These are phyloP conservation scores for Panonychus citri DNA, from an alignment of 1,140 invertebrate genomes.

Conservation along the genomic window DNA sequence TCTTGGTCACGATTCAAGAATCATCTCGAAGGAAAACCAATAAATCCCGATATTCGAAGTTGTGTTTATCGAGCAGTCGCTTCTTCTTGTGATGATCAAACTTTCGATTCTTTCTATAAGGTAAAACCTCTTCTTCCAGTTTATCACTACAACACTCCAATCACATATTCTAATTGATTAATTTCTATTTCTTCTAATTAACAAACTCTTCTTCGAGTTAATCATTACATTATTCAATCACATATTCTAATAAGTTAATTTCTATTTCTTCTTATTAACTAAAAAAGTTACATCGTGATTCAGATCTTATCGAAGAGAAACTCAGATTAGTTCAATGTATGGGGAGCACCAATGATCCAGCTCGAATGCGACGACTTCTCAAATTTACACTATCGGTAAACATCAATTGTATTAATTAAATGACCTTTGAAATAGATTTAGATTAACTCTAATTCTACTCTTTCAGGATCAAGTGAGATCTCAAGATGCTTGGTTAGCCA, in stretches of 20 bases:
- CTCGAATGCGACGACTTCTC: slow-evolving; percentile 45
- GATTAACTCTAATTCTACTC: not conserved
- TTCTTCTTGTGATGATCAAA: slow-evolving; percentile 37
- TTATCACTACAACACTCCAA: no score
- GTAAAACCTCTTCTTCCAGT: slow-evolving; percentile 23
- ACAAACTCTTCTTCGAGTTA: no score
- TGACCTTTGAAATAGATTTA: not conserved
- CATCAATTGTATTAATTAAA: not conserved
- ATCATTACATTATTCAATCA: no score
- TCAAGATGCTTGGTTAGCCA: slow-evolving; percentile 70
- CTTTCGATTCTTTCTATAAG: slow-evolving; percentile 32
- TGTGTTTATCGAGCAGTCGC: slow-evolving; percentile 66
- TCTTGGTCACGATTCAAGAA: slow-evolving; percentile 41
- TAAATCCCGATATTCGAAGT: slow-evolving; percentile 31
- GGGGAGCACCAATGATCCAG: slow-evolving; percentile 45
- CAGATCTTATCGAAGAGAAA: slow-evolving; percentile 67
- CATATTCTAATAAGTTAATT: no score
- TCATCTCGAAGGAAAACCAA: slow-evolving; percentile 24
- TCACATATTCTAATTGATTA: no score
- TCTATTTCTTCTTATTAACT: no score
- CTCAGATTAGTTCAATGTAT: slow-evolving; percentile 57
- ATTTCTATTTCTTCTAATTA: no score
- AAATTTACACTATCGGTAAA: slow-evolving; percentile 13
- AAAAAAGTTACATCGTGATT: slow-evolving; percentile 54
- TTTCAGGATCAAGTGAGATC: slow-evolving; percentile 52